Evolutionary conservation across 2,797 vertebrate species (phyloP).

Genomic region (Melanotaenia trifasciata): DNA sequence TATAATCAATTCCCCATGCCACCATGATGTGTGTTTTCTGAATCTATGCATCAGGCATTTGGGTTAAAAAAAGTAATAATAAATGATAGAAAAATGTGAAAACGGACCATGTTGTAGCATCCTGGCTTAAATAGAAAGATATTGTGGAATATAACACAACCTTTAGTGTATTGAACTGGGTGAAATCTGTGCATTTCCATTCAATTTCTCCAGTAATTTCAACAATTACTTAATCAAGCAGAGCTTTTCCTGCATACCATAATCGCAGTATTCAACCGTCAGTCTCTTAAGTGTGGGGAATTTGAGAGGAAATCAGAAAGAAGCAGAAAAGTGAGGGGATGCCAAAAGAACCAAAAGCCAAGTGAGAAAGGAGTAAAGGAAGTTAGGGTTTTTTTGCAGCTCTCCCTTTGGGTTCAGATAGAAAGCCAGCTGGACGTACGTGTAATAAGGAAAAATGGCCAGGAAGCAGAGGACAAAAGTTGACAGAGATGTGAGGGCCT

Average conservation of each 20-base stretch:
- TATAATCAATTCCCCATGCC: constrained; percentile 47
- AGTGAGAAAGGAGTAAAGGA: constrained; percentile 26
- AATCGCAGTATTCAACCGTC: constrained; percentile 18
- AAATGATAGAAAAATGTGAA: background rate
- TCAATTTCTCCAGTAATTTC: constrained; percentile 15
- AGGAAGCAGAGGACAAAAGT: constrained; percentile 36
- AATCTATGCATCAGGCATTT: constrained; percentile 10
- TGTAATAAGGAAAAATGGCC: constrained; percentile 32
- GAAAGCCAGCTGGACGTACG: constrained; percentile 48
- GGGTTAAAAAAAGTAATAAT: background rate
- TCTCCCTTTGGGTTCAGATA: constrained; percentile 36
- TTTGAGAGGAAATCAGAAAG: constrained; percentile 34
- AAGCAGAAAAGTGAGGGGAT: constrained; percentile 28
- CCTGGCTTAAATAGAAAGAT: constrained; percentile 8
- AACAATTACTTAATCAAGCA: constrained; percentile 12
- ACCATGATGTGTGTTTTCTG: constrained; percentile 18
- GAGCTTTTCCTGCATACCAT: constrained; percentile 17
- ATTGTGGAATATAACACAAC: background rate
- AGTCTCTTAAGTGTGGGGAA: constrained; percentile 9
- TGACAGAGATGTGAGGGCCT: constrained; percentile 38
- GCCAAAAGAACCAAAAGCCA: constrained; percentile 37
- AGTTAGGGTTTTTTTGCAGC: constrained; percentile 27
- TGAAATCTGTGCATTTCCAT: background rate
- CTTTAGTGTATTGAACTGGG: background rate
- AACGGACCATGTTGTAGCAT: constrained; percentile 3